Conservation (phyloP, 2,113 vertebrate species). For the Ursus arctos region DNA sequence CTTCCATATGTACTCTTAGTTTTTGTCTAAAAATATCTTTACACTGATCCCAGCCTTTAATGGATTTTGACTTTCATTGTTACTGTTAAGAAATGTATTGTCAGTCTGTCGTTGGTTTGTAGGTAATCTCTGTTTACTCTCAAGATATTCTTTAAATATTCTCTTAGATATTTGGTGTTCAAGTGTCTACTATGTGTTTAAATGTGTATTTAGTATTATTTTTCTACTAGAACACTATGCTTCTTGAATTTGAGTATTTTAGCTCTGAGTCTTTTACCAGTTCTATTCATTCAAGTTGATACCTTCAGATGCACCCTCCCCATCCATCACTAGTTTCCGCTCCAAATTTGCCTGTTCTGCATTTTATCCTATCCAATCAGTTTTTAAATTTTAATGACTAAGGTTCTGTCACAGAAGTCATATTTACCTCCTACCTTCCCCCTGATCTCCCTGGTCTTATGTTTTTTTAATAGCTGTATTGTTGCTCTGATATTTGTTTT, state of each 20-base stretch:
- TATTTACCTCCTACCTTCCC: background rate
- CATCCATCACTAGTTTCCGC: background rate
- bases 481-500: background rate
- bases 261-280: background rate
- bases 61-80: background rate
- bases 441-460: background rate
- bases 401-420: background rate
- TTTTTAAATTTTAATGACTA: conserved; percentile 42
- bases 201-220: background rate
- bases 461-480: background rate
- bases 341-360: background rate
- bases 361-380: background rate
- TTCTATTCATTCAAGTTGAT: background rate
- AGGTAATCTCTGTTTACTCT: background rate
- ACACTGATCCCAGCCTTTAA: background rate
- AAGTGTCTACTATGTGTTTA: background rate
- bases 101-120: background rate
- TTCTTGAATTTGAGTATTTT: background rate
- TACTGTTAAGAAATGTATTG: background rate
- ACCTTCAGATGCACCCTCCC: background rate
- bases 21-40: background rate
- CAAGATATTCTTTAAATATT: background rate
- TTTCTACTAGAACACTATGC: background rate
- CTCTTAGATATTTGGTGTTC: background rate
- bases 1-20: background rate